Conservation (phyloP, 2,113 vertebrate species). For the Melanostigma gelatinosum region DNA sequence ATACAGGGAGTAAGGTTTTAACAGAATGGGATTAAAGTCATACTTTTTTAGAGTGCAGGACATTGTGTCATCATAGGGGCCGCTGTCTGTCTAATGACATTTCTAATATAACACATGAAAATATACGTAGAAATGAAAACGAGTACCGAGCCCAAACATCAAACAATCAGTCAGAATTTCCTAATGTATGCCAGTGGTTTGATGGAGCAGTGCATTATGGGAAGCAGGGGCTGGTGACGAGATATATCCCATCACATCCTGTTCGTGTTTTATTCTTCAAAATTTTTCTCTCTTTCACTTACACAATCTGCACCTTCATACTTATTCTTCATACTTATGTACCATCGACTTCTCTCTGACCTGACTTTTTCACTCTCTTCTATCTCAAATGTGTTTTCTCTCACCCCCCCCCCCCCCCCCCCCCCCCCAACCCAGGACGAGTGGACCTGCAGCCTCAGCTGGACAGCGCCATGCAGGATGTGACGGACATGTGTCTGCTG, state of each 20-base stretch:
- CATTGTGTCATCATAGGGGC: background rate
- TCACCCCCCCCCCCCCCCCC: background rate
- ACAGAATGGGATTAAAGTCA: no score
- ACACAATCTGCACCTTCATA: background rate
- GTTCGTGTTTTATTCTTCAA: no score
- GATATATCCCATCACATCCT: background rate
- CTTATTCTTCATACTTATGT: background rate
- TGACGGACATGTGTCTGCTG: slow-evolving; percentile 96
- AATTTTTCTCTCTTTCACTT: background rate
- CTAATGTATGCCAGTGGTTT: background rate
- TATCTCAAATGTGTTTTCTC: background rate
- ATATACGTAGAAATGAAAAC: background rate
- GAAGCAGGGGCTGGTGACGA: background rate
- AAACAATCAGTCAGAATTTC: background rate
- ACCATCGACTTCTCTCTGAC: background rate
- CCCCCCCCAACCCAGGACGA: slow-evolving; percentile 83
- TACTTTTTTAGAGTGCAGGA: background rate
- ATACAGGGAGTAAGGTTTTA: no score
- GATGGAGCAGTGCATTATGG: background rate
- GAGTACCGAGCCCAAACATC: slow-evolving; percentile 8
- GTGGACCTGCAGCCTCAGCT: slow-evolving; percentile 97
- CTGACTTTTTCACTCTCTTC: background rate
- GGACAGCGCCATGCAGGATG: slow-evolving; percentile 95
- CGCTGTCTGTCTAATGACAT: background rate
- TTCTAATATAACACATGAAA: no score